Evolutionary conservation across 1,140 invertebrate species (phyloP), one percentile per base, ranked within the genome.

Genomic region (Drosophila virilis): DNA sequence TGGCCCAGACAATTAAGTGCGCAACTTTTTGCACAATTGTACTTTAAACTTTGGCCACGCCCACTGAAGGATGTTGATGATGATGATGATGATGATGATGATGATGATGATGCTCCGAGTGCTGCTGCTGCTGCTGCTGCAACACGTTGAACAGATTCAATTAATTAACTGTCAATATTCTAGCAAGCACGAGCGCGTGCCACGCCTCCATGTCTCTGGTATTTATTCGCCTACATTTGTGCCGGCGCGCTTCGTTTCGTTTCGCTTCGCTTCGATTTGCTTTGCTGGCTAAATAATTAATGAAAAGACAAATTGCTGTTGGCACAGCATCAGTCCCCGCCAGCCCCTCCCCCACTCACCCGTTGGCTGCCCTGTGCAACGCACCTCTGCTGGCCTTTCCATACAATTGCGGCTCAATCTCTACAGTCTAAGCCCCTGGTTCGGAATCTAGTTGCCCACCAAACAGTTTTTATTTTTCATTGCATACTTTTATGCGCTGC

Each of bases 101-200:
- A 10, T 10, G 15, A 32, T 45, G 67, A 54, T 60, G 43, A 10
- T 57, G 59, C 43, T 38, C 22, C 4, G 22, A 28, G 22, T 28
- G 50, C 46, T 64, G 55, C 72, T 48, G 15, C 45, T 38, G 43
- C 54, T 33, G 50, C 8, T 58, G 68, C 15, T 61, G 62, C 71
- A 74, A 77, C 74, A 77, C 74, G 74, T 77, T 74, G 72, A 81
- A 70, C 59, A 73, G 74, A 85, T 86, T 85, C 82, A 85, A 85
- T 85, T 85, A 85, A 85, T 85, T 85, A 85, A 76, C 78, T 76
- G 78, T 73, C 82, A 85, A 86, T 85, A 75, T 82, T 55, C 51
- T 77, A 57, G 37, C 15, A 43, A 38, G 50, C 65, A 70, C 43
- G 51, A 71, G 51, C 61, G 68, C 61, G 5, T 55, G 67, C 60